These are phyloP conservation scores for Trachymyrmex cornetzi DNA, from an alignment of 1,140 invertebrate genomes.

Conservation along the genomic window DNA sequence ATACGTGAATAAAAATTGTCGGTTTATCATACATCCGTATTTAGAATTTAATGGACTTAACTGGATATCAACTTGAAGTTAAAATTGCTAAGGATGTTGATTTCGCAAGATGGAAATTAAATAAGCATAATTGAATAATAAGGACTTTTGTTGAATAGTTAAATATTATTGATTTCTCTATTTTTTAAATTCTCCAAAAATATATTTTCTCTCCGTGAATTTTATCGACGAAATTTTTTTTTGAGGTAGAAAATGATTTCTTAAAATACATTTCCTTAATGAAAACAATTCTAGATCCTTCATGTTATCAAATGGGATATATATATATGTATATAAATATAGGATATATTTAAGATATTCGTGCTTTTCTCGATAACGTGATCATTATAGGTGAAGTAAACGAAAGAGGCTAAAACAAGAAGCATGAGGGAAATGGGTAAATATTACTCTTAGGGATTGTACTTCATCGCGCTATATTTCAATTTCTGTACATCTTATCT, in stretches of 20 bases:
- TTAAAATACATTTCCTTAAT: background rate
- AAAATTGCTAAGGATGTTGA: background rate
- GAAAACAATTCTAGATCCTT: slow-evolving; percentile 8
- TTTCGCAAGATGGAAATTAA: background rate
- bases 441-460: slow-evolving; percentile 50
- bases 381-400: slow-evolving; percentile 66
- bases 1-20: slow-evolving; percentile 23
- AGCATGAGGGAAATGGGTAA: slow-evolving; percentile 24
- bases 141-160: background rate
- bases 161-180: background rate
- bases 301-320: background rate
- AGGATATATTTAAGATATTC: slow-evolving; percentile 20
- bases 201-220: background rate
- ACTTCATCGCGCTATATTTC: background rate
- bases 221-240: background rate
- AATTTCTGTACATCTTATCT: slow-evolving; percentile 26
- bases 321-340: slow-evolving; percentile 6
- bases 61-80: background rate
- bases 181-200: background rate
- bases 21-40: slow-evolving; percentile 9
- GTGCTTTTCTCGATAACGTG: slow-evolving; percentile 47
- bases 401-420: slow-evolving; percentile 45
- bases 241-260: background rate
- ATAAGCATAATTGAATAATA: background rate
- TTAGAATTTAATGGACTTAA: slow-evolving; percentile 1